phyloP scores from a whole-genome alignment of 2,113 vertebrate genomes.

The Ornithorhynchus anatinus region DNA sequence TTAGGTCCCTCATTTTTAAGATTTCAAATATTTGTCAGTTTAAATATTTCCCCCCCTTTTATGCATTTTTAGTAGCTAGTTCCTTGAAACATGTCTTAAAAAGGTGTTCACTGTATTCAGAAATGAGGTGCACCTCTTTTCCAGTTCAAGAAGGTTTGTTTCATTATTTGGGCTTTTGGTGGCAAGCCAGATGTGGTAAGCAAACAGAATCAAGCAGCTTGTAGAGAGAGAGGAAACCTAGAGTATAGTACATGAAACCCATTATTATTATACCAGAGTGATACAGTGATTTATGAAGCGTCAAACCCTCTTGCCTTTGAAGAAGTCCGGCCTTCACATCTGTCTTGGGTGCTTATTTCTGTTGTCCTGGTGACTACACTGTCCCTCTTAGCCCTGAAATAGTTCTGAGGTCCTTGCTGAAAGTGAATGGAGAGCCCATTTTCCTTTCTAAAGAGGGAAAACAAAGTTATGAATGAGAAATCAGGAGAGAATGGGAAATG shows the following conservation, averaged over 20 bases:
- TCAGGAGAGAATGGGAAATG: conserved; percentile 20
- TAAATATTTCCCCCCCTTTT: too few relatives aligned
- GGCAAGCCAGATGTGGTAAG: conserved; percentile 63
- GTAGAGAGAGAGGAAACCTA: conserved; percentile 31
- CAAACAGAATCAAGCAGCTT: conserved; percentile 48
- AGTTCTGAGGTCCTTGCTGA: conserved; percentile 44
- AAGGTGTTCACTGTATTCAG: conserved; percentile 6
- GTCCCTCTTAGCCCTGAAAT: conserved; percentile 51
- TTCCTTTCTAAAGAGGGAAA: conserved; percentile 29
- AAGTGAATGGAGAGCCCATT: conserved; percentile 31
- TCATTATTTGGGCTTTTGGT: conserved; percentile 60
- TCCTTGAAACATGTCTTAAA: too few relatives aligned
- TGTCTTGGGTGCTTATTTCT: conserved; percentile 66
- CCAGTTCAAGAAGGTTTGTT: conserved; percentile 35
- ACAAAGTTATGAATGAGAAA: conserved; percentile 61
- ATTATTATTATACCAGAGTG: conserved; percentile 57
- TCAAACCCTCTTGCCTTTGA: conserved; percentile 62
- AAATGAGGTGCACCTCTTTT: conserved; percentile 15
- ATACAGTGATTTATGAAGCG: conserved; percentile 71
- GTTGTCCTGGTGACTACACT: conserved; percentile 58
- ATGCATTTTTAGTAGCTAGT: too few relatives aligned
- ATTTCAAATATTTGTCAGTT: too few relatives aligned
- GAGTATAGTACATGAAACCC: conserved; percentile 32
- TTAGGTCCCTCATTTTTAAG: too few relatives aligned
- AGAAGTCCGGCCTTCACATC: conserved; percentile 67